phyloP scores from a whole-genome alignment of 2,113 vertebrate genomes.

The Entomyzon cyanotis region DNA sequence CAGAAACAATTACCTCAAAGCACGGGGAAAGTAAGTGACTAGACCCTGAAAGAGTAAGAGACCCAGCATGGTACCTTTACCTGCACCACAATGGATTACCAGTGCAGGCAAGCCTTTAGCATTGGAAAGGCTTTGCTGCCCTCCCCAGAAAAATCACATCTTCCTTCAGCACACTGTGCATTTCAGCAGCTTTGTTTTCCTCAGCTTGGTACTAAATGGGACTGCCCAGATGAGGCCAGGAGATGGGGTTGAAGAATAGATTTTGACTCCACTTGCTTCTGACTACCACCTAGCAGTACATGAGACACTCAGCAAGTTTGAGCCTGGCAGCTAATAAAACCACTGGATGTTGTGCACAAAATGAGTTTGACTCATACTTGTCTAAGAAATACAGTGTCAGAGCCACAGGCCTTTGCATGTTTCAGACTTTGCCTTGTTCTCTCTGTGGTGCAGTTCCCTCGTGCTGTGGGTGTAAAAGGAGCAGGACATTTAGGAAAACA shows the following conservation, averaged over 20 bases:
- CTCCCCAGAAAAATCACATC: not conserved
- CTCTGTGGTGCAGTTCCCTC: not conserved
- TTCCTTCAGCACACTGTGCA: not conserved
- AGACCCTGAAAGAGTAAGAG: not conserved
- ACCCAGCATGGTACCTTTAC: not conserved
- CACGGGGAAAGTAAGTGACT: not conserved
- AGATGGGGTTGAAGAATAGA: slow-evolving; percentile 27
- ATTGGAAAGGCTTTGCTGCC: not conserved
- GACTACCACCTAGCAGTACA: not conserved
- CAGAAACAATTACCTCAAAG: not conserved
- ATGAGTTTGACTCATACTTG: not conserved
- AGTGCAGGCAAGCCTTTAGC: not conserved
- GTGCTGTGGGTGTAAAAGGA: fast-evolving
- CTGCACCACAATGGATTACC: not conserved
- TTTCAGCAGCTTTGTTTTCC: not conserved
- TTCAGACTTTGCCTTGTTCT: not conserved
- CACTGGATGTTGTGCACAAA: not conserved
- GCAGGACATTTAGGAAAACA: not conserved
- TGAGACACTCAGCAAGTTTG: not conserved
- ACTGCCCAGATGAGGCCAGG: not conserved
- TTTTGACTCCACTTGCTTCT: not conserved
- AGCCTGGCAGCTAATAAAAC: not conserved
- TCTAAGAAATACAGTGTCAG: not conserved
- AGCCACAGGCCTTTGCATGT: not conserved
- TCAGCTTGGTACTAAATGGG: not conserved